Conservation (phyloP, 2,797 vertebrate species). For the Cichlasoma orientale region DNA sequence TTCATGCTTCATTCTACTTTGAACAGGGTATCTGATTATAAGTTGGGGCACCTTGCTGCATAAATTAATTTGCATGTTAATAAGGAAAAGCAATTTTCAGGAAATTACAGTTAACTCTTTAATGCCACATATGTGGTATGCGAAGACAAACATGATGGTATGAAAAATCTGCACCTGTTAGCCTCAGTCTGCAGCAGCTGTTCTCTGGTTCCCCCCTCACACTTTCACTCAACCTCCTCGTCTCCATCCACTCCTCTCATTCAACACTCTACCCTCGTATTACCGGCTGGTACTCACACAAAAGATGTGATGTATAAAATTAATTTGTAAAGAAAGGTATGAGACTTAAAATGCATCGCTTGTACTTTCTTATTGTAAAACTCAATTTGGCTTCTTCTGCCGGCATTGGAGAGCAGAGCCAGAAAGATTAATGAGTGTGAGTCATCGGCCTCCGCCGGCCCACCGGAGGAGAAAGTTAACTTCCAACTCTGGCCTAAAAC, state of each 20-base stretch:
- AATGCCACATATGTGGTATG: neutral
- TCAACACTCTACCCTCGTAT: neutral
- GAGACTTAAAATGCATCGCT: conserved; percentile 1
- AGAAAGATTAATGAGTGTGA: conserved; percentile 54
- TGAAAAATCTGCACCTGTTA: neutral
- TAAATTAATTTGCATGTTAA: conserved; percentile 3
- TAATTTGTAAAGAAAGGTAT: conserved; percentile 2
- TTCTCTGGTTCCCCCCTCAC: neutral
- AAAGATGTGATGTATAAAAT: neutral
- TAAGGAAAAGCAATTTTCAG: neutral
- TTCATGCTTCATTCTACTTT: neutral
- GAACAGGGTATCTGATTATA: neutral
- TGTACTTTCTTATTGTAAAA: conserved; percentile 27
- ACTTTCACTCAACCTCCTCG: neutral
- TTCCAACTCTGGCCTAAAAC: conserved; percentile 40
- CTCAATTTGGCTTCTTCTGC: conserved; percentile 29
- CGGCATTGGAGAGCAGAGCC: conserved; percentile 35
- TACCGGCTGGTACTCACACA: neutral
- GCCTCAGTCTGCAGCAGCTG: too few species aligned
- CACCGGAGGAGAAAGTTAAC: conserved; percentile 53
- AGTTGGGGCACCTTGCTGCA: neutral
- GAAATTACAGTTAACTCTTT: neutral
- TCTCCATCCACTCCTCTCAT: neutral
- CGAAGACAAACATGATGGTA: neutral
- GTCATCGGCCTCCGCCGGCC: conserved; percentile 43